Conservation (phyloP, 1,140 invertebrate species). For the Drosophila pachea region DNA sequence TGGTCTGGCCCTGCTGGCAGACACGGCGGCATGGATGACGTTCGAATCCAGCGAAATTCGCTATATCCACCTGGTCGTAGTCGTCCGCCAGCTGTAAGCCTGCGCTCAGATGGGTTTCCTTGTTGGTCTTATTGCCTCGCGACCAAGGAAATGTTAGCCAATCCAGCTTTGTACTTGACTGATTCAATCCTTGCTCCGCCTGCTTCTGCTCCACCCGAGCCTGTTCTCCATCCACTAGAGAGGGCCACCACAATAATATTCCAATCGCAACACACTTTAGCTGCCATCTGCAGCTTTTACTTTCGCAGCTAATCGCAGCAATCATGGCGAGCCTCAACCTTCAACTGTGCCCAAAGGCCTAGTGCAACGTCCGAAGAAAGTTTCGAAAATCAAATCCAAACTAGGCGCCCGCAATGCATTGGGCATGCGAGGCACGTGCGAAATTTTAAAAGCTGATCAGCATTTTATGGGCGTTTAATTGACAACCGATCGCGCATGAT, state of each 20-base stretch:
- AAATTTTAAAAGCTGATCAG: constrained; percentile 60
- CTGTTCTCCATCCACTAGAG: neutral
- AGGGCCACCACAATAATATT: neutral
- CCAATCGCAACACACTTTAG: constrained; percentile 5
- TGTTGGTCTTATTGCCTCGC: constrained; percentile 48
- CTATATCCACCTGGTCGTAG: constrained; percentile 51
- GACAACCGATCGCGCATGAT: neutral
- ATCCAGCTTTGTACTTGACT: constrained; percentile 38
- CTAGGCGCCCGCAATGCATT: constrained; percentile 36
- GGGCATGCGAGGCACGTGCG: constrained; percentile 54
- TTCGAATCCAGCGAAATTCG: constrained; percentile 52
- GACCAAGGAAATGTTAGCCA: constrained; percentile 55
- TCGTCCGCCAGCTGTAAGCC: constrained; percentile 52
- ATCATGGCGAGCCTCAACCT: constrained; percentile 42
- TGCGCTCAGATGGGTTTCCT: neutral
- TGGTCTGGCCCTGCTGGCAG: constrained; percentile 62
- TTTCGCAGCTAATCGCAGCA: constrained; percentile 33
- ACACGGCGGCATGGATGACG: constrained; percentile 68
- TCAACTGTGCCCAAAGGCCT: constrained; percentile 45
- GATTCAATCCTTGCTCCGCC: neutral
- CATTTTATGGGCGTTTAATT: constrained; percentile 50
- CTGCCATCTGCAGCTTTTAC: constrained; percentile 49
- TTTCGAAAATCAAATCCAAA: constrained; percentile 35
- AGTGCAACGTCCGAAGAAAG: constrained; percentile 55
- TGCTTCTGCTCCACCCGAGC: neutral